A percentile compares a stretch with the other conserved stretches of the same genome.
These are phyloP conservation scores for Malurus alboscapulatus DNA, from an alignment of 2,113 vertebrate genomes.

Conservation along the genomic window DNA sequence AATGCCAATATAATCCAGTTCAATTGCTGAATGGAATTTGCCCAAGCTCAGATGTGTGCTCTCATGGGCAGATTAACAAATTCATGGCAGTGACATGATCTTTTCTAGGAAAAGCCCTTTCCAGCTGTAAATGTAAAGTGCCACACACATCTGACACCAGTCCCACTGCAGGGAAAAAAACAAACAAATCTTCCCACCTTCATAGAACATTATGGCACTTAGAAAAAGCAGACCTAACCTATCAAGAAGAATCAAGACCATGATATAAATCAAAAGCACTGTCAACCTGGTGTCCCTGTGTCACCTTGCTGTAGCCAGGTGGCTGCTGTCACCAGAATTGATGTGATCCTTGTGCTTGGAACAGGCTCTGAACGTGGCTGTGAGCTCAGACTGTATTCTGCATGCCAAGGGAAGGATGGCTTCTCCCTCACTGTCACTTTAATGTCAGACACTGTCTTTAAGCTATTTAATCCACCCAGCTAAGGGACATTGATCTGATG, in stretches of 20 bases:
- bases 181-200: background rate
- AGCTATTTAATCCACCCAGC: background rate
- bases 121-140: background rate
- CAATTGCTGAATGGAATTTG: background rate
- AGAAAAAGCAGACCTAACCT: background rate
- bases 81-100: background rate
- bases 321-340: background rate
- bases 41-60: background rate
- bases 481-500: background rate
- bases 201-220: background rate
- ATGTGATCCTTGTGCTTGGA: background rate
- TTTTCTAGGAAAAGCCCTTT: background rate
- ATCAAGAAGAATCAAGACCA: background rate
- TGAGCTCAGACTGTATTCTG: background rate
- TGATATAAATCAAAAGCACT: background rate
- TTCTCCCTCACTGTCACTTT: background rate
- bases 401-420: background rate
- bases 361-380: background rate
- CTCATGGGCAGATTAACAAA: background rate
- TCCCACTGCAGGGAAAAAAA: background rate
- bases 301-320: background rate
- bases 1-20: fast-evolving
- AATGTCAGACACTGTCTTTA: background rate
- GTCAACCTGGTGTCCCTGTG: background rate
- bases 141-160: background rate